Base-by-base conservation (phyloP, 2,888 invertebrate genomes). In the Patella ulyssiponensis region DNA sequence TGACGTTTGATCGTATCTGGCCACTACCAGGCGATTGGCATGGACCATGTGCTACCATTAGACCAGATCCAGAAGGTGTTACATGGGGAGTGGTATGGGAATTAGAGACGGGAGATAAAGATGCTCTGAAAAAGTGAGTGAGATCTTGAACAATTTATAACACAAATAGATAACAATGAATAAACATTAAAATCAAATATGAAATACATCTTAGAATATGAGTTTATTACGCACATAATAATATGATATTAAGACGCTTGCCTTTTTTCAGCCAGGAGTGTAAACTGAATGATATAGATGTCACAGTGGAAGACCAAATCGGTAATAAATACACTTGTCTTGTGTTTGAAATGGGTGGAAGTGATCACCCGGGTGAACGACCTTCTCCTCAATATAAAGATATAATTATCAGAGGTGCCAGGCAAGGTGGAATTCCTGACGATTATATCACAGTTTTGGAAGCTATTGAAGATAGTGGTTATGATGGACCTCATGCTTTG, bases 81-180 rank as follows among this genome's bases (percentile, higher is more conserved):
- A 94, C 92, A n/a, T 96, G 95, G 95, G 96, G 97, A 20, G 95
- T 95, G 1, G 92, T 97, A 53, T 97, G 96, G 96, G 93, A 94
- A 91, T 92, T 97, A 44, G 92, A 94, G 84, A 89, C 93, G 15
- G 91, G 91, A 74, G 94, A 96, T 86, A 91, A 94, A 88, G 91
- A 92, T 7, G 93, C 94, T 81, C 92, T 97, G 75, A 96, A 96
- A 90, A 93, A 92, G 96, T 96, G 93, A 92, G 92, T 83, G 83
- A 79, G 15, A 44, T 74, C 11, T 44, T 44, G 7, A 44, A 44
- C 7, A 7, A 7, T 44, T 44, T 44, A 44, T 44, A 44, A 44
- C 44, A 9, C 1, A 44, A 9, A 44, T 44, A 44, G 44, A 44
- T 44, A 7, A 9, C 5, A 33, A 33, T 33, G 33, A 33, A 33